Evolutionary conservation across 2,888 invertebrate genomes (phyloP).

Genomic region (Tetrapedia diversipes): DNA sequence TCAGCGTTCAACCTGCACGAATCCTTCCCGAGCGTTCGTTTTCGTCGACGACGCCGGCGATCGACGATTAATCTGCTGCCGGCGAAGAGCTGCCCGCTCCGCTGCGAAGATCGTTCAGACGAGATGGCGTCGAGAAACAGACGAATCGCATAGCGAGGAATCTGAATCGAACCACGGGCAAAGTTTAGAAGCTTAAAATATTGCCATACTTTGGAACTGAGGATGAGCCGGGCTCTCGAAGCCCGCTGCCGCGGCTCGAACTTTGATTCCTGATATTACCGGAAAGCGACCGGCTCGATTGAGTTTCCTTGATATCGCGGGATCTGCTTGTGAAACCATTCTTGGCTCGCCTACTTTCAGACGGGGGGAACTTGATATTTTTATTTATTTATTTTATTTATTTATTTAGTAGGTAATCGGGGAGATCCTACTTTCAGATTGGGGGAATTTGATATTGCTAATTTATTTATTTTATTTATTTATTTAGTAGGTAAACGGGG

Average conservation of each 20-base stretch:
- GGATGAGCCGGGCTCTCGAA: constrained; percentile 9
- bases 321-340: no score
- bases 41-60: constrained; percentile 17
- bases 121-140: constrained; percentile 57
- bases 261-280: constrained; percentile 44
- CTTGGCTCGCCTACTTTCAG: no score
- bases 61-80: constrained; percentile 60
- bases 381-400: no score
- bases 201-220: constrained; percentile 49
- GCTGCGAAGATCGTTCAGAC: constrained; percentile 49
- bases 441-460: no score
- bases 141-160: constrained; percentile 48
- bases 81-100: constrained; percentile 5
- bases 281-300: background rate
- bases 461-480: no score
- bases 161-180: constrained; percentile 50
- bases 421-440: no score
- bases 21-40: no score
- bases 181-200: constrained; percentile 52
- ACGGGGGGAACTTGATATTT: no score
- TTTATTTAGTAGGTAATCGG: no score
- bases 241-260: constrained; percentile 4
- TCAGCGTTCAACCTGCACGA: no score
- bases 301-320: constrained; percentile 5
- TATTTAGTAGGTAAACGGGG: no score